These are phyloP conservation scores for Drosophila leontia DNA, from an alignment of 1,140 invertebrate species.

Conservation along the genomic window DNA sequence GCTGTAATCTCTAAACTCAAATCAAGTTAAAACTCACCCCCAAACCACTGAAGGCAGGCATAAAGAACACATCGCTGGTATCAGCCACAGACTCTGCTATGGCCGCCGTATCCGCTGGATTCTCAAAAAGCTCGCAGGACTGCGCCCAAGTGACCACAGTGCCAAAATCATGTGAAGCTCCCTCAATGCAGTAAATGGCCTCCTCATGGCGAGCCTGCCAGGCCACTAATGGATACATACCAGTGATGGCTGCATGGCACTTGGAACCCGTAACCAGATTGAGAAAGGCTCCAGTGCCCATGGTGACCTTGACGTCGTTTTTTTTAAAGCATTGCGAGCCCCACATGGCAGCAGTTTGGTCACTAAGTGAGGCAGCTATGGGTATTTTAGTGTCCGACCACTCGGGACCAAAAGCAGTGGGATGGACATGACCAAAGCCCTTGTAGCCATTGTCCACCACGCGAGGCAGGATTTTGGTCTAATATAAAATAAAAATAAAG, in stretches of 20 bases:
- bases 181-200: slow-evolving; percentile 92
- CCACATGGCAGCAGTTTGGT: slow-evolving; percentile 95
- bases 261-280: slow-evolving; percentile 93
- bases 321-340: slow-evolving; percentile 93
- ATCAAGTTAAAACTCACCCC: slow-evolving; percentile 87
- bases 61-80: slow-evolving; percentile 93
- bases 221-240: slow-evolving; percentile 95
- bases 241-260: slow-evolving; percentile 91
- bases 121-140: slow-evolving; percentile 89
- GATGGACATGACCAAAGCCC: slow-evolving; percentile 89
- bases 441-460: slow-evolving; percentile 91
- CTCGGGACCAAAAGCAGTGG: slow-evolving; percentile 89
- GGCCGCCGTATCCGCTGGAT: slow-evolving; percentile 88
- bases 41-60: slow-evolving; percentile 96
- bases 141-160: slow-evolving; percentile 95
- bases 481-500: slow-evolving; percentile 57
- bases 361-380: slow-evolving; percentile 87
- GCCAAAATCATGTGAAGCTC: slow-evolving; percentile 94
- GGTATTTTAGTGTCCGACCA: slow-evolving; percentile 89
- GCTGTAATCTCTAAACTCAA: not conserved
- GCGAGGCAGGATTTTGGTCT: slow-evolving; percentile 90
- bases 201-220: slow-evolving; percentile 88
- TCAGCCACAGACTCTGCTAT: slow-evolving; percentile 91
- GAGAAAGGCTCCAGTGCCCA: slow-evolving; percentile 97
- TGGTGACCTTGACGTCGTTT: slow-evolving; percentile 95